These are phyloP conservation scores for Tapera naevia DNA, from an alignment of 2,797 vertebrate genomes.

Conservation along the genomic window DNA sequence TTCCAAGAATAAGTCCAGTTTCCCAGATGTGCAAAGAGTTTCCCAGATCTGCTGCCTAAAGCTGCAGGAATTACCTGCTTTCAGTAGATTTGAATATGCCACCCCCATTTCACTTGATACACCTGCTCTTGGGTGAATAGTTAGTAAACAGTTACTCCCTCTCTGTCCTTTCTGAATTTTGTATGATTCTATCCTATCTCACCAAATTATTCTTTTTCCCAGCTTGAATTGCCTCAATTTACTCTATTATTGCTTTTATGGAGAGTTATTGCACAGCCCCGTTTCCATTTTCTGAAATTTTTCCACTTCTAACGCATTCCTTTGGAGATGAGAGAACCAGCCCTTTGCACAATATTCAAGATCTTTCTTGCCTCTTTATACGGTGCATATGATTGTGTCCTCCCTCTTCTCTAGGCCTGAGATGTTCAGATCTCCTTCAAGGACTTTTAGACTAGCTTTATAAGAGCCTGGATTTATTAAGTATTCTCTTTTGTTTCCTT, in stretches of 20 bases:
- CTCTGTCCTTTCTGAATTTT: not conserved
- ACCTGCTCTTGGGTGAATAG: not conserved
- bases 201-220: not conserved
- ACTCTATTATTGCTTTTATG: not conserved
- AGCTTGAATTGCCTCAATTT: not conserved
- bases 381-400: not conserved
- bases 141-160: not conserved
- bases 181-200: not conserved
- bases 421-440: not conserved
- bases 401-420: not conserved
- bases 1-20: not conserved
- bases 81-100: not conserved
- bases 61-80: not conserved
- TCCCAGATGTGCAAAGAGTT: not conserved
- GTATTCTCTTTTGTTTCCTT: not conserved
- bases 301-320: not conserved
- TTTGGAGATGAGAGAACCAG: not conserved
- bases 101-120: not conserved
- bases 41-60: not conserved
- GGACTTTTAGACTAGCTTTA: not conserved
- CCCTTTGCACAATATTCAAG: not conserved
- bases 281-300: not conserved
- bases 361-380: not conserved
- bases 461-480: not conserved
- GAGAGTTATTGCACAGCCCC: not conserved